Evolutionary conservation across 1,140 invertebrate species (phyloP), one percentile per base, ranked within the genome.

Genomic region (Heliconius hewitsoni): DNA sequence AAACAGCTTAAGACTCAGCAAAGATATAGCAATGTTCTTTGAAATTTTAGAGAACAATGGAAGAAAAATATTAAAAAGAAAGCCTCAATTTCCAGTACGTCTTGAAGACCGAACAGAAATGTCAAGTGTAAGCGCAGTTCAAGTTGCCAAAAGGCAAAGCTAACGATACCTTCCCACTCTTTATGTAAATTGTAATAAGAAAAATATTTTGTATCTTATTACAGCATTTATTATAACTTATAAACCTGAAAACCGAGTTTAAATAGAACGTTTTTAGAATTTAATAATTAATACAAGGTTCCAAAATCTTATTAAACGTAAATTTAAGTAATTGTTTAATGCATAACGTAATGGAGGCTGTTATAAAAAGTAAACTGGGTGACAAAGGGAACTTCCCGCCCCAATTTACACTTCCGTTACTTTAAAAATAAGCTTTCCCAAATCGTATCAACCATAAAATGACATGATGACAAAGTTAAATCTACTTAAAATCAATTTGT

Each of bases 81-180:
- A 76, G 71, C 78, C 74, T 73, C 74, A 80, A 76, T 80, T 70
- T 80, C 30, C 78, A 79, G 74, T 73, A 76, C 79, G 73, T 80
- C 79, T 80, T 75, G 79, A 80, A 71, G 71, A 76, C 74, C 79
- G 73, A 80, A 76, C 79, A 72, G 79, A 80, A 80, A 80, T 80
- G 79, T 80, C 79, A 80, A 80, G 79, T 80, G 55, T 71, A 71
- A 80, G 74, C 74, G 74, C 18, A 70, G 60, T 72, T 76, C 74
- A 30, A 80, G 79, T 76, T 80, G 79, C 79, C 79, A 76, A 80
- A 80, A 80, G 76, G 74, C 74, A 76, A 75, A 71, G 74, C 70
- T 73, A 80, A 73, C 71, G 78, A 80, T 80, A 80, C 74, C 73
- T 79, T 72, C 74, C 73, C 76, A 73, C 19, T 71, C 66, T 79